A percentile compares a stretch with the other conserved stretches of the same genome.
These are phyloP conservation scores for Lucifuga dentata DNA, from an alignment of 2,113 vertebrate genomes.

Conservation along the genomic window DNA sequence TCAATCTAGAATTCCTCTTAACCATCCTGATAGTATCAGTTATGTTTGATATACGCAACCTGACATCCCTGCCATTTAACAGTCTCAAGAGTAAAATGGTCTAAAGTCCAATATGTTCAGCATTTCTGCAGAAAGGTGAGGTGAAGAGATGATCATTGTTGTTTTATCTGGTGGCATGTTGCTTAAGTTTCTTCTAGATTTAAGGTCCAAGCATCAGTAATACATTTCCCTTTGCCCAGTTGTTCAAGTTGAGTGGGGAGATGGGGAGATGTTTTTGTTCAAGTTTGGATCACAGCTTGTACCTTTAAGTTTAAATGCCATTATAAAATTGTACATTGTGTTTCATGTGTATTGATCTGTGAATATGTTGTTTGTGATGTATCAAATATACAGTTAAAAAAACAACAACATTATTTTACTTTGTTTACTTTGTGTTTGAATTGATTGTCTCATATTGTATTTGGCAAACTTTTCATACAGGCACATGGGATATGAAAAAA, in stretches of 20 bases:
- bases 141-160: neutral
- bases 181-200: neutral
- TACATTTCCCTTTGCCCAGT: too few species aligned
- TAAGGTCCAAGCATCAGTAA: neutral
- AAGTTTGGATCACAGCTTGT: too few species aligned
- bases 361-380: slow-evolving; percentile 20
- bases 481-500: slow-evolving; percentile 44
- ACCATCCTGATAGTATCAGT: slow-evolving; percentile 21
- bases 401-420: too few species aligned
- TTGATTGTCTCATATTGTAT: neutral
- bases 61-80: neutral
- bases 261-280: too few species aligned
- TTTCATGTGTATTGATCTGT: slow-evolving; percentile 25
- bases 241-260: too few species aligned
- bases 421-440: slow-evolving; percentile 5
- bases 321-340: slow-evolving; percentile 3
- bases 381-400: neutral
- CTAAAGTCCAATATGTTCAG: neutral
- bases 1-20: neutral
- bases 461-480: slow-evolving; percentile 17
- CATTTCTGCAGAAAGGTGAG: neutral
- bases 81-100: neutral
- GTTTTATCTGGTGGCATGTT: neutral
- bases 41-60: slow-evolving; percentile 17
- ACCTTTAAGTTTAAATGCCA: too few species aligned